Percentiles rank a stretch among this genome's conserved stretches.
Evolutionary conservation across 2,113 vertebrate genomes (phyloP).

Genomic region (Lagopus muta): DNA sequence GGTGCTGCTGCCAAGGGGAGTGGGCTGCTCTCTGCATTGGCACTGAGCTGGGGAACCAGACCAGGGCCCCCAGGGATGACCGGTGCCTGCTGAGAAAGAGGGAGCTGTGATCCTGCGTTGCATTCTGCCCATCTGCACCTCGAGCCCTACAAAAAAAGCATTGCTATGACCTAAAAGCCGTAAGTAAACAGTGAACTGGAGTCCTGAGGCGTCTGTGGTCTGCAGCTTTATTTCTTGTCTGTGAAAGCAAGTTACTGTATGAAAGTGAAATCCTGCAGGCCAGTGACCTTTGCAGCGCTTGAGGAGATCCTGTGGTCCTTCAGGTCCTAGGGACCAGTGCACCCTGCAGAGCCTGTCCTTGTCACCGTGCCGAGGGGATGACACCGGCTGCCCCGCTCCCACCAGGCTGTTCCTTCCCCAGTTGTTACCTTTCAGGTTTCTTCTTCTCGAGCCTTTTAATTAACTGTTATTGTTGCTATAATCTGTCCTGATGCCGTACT

Average conservation of each 20-base stretch:
- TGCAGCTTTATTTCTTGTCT: neutral
- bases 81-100: neutral
- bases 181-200: neutral
- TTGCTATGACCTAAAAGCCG: neutral
- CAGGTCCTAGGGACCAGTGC: neutral
- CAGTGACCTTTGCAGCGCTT: neutral
- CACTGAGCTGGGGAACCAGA: too few species aligned
- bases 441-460: slow-evolving; percentile 16
- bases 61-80: neutral
- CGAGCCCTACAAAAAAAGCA: neutral
- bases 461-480: neutral
- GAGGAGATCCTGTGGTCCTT: neutral
- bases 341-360: neutral
- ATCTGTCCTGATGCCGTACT: neutral
- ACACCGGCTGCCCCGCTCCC: neutral
- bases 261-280: neutral
- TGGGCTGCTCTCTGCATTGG: neutral
- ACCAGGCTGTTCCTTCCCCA: neutral
- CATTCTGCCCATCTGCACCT: neutral
- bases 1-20: neutral
- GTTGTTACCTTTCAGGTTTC: neutral
- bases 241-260: neutral
- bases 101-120: neutral
- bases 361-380: fast-evolving
- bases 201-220: neutral